Conservation (phyloP, 2,113 vertebrate species). For the Rhadina sibilatrix region DNA sequence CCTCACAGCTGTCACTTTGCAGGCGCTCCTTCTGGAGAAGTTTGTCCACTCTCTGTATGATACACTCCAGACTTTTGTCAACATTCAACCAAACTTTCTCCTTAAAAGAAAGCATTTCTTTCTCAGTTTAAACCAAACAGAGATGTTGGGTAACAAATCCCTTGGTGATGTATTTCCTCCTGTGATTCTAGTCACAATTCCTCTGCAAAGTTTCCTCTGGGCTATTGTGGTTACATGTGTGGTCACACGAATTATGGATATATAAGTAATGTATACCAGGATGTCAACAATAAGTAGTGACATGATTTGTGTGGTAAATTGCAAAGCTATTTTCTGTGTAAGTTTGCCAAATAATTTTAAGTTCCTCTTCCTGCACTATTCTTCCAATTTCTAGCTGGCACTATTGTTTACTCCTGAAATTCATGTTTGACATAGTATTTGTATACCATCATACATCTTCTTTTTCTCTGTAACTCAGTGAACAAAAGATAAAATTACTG, state of each 20-base stretch:
- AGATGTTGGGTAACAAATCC: not conserved
- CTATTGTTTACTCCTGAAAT: not conserved
- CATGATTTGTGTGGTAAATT: not conserved
- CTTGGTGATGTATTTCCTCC: not conserved
- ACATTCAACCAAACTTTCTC: constrained; percentile 98
- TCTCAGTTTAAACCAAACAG: not conserved
- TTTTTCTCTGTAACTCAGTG: not conserved
- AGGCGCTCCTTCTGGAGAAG: constrained; percentile 91
- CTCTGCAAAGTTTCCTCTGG: not conserved
- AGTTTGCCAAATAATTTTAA: not conserved
- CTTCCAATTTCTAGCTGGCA: not conserved
- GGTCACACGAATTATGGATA: not conserved
- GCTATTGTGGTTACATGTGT: not conserved
- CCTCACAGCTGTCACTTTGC: constrained; percentile 80
- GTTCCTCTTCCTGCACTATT: not conserved
- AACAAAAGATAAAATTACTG: not conserved
- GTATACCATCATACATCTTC: not conserved
- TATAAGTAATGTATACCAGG: not conserved
- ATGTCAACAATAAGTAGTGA: not conserved
- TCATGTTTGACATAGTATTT: not conserved
- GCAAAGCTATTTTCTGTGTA: not conserved
- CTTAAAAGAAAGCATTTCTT: constrained; percentile 69
- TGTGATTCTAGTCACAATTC: not conserved
- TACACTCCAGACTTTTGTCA: constrained; percentile 97
- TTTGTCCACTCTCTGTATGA: constrained; percentile 95